These are phyloP conservation scores for Brachyalestes nurse DNA, from an alignment of 2,797 vertebrate species.

Conservation along the genomic window DNA sequence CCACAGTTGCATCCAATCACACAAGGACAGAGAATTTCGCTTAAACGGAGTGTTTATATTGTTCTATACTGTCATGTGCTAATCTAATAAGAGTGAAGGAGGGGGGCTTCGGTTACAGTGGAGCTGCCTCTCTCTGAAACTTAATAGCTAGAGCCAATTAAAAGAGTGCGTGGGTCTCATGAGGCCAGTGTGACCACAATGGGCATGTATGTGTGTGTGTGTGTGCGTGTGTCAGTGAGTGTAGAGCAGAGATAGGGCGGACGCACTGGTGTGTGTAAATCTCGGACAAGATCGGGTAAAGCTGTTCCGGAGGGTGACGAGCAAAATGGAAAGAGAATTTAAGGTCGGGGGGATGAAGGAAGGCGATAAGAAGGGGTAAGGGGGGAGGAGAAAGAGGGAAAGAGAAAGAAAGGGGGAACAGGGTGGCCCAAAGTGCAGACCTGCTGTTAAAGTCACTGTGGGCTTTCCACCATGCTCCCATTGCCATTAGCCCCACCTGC, in stretches of 20 bases:
- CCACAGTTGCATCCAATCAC: no score
- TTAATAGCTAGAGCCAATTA: constrained; percentile 44
- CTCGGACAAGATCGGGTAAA: constrained; percentile 42
- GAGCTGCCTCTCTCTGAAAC: constrained; percentile 38
- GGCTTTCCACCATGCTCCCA: constrained; percentile 61
- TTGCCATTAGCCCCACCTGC: constrained; percentile 68
- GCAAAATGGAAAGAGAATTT: constrained; percentile 25
- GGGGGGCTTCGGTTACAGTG: constrained; percentile 28
- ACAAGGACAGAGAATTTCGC: background rate
- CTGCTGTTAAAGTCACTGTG: constrained; percentile 56
- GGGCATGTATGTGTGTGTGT: constrained; percentile 9
- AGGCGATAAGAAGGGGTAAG: background rate
- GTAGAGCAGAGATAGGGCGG: constrained; percentile 40
- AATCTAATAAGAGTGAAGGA: constrained; percentile 45
- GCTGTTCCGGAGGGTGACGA: constrained; percentile 31
- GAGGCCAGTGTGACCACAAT: constrained; percentile 40
- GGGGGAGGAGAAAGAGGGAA: background rate
- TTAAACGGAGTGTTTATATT: background rate
- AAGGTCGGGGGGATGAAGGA: constrained; percentile 28
- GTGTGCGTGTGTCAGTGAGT: constrained; percentile 26
- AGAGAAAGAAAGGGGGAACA: constrained; percentile 43
- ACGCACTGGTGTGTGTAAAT: constrained; percentile 37
- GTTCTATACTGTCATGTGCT: constrained; percentile 34
- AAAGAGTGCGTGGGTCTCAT: constrained; percentile 33
- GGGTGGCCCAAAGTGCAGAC: constrained; percentile 18